These are phyloP conservation scores for Actenoides lindsayi DNA, from an alignment of 2,113 vertebrate genomes.

Conservation along the genomic window DNA sequence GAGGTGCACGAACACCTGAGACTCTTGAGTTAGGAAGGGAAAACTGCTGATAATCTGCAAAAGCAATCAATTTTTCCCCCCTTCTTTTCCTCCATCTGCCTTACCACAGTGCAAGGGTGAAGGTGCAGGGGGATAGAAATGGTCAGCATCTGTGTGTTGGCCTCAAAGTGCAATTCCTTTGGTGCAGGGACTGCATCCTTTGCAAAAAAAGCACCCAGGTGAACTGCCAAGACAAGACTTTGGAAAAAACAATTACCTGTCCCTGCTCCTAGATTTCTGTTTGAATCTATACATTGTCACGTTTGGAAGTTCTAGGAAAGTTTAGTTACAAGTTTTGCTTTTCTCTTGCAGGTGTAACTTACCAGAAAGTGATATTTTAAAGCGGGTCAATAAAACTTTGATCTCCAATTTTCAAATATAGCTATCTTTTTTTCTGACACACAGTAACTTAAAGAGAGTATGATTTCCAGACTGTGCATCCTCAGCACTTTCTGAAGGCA, in stretches of 20 bases:
- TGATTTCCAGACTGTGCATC: background rate
- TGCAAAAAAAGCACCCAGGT: background rate
- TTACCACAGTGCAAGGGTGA: background rate
- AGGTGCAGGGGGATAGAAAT: background rate
- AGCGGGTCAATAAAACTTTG: constrained; percentile 25
- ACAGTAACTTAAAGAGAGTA: background rate
- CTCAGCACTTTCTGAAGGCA: background rate
- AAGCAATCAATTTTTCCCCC: background rate
- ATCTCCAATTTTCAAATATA: constrained; percentile 16
- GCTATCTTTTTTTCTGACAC: background rate
- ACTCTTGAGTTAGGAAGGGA: background rate
- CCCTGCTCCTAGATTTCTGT: background rate
- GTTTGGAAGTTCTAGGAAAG: background rate
- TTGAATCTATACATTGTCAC: background rate
- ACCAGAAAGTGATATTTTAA: constrained; percentile 5
- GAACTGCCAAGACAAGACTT: background rate
- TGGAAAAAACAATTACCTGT: background rate
- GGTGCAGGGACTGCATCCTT: background rate
- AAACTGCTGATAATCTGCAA: background rate
- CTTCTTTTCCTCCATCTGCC: background rate
- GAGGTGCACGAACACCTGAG: background rate
- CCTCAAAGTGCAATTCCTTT: background rate
- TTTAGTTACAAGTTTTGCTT: background rate
- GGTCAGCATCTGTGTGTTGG: rapidly evolving
- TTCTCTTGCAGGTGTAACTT: background rate